phyloP scores from a whole-genome alignment of 2,888 invertebrate species.

The Protophormia terraenovae region DNA sequence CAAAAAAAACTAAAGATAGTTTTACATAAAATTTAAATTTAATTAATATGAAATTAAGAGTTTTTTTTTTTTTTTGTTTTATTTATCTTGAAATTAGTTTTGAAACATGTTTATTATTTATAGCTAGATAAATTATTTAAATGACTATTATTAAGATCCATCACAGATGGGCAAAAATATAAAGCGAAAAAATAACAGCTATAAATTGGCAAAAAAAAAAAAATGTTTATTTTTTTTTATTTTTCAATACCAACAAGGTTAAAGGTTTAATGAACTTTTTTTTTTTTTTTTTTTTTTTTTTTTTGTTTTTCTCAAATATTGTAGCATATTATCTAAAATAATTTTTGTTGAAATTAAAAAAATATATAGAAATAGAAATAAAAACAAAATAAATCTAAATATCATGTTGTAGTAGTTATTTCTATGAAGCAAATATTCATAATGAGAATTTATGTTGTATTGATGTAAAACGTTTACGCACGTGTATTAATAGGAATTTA shows the following conservation, averaged over 20 bases:
- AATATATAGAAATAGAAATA: background rate
- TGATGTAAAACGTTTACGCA: background rate
- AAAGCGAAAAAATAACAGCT: background rate
- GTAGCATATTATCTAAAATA: background rate
- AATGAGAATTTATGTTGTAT: background rate
- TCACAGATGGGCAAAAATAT: background rate
- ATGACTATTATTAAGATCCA: background rate
- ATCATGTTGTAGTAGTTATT: background rate
- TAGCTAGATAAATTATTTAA: constrained; percentile 15
- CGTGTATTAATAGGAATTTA: background rate
- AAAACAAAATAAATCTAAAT: background rate
- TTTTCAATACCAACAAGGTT: constrained; percentile 23
- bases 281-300: background rate
- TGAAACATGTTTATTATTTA: background rate
- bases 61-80: too few species aligned
- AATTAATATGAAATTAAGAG: background rate
- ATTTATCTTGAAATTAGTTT: background rate
- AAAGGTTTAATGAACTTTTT: constrained; percentile 41
- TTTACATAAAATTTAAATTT: background rate
- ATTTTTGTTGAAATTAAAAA: background rate
- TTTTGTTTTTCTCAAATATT: too few species aligned
- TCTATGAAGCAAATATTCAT: background rate
- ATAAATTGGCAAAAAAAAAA: background rate
- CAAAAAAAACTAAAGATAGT: background rate
- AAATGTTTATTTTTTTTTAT: background rate